Evolutionary conservation across 2,113 vertebrate genomes (phyloP), one percentile per base, ranked within the genome.

Genomic region (Osmerus eperlanus): DNA sequence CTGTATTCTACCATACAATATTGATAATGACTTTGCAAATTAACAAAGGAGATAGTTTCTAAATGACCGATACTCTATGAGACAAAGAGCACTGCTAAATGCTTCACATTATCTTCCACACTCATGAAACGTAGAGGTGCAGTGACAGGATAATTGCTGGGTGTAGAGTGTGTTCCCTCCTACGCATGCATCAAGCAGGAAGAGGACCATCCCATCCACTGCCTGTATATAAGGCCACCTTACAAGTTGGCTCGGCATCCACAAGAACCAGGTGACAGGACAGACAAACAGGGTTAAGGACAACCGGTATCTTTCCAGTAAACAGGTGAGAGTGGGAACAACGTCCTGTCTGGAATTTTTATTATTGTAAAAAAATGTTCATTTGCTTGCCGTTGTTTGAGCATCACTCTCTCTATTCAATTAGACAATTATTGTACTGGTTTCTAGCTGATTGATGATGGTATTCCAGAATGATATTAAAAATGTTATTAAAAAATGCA

Each of bases 101-200:
- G 21, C 16, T 60, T 23, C 21, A 8, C 58, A 60, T 9, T 9
- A 19, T 60, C 58, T 12, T 60, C 19, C 9, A 11, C 54, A 56
- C 18, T 47, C n/a, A 5, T 16, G 54, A 8, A 41, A 53, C 63
- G 5, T 3, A n/a, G 58, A n/a, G 4, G 19, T 60, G 19, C 21
- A 19, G 7, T 18, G 55, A 56, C 8, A 7, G 62, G 51, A 61
- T 73, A 63, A 60, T 36, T 23, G 69, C 12, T 70, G 1, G 54
- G 16, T 58, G 19, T 21, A 63, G 62, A 53, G 66, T 65, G 28
- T 55, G 74, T 75, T 74, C 83, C 83, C 86, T 73, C 83, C 84
- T 73, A 52, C 74, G 1, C 8, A 9, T 41, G 21, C 11, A 41
- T 7, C 2, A 9, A 54, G 9, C 60, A 6, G 41, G 68, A 59